phyloP scores from a whole-genome alignment of 2,797 vertebrate species.

The Eleutherodactylus coqui region DNA sequence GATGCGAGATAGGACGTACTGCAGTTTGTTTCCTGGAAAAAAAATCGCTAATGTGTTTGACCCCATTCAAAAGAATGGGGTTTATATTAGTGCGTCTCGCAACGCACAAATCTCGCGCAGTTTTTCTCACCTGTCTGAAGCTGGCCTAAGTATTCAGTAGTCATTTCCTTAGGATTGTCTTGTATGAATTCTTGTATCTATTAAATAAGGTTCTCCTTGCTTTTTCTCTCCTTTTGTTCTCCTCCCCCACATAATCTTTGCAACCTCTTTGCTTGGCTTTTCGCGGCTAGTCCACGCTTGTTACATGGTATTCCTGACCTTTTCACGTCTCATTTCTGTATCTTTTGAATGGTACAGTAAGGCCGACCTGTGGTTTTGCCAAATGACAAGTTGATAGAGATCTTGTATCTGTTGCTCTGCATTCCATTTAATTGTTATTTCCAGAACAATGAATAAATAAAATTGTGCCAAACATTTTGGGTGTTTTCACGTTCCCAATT shows the following conservation, averaged over 20 bases:
- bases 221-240: too few relatives aligned
- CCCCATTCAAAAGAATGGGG: too few relatives aligned
- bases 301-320: constrained; percentile 42
- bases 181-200: not conserved
- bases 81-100: too few relatives aligned
- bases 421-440: not conserved
- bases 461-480: not conserved
- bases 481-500: not conserved
- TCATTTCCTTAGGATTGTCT: too few relatives aligned
- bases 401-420: not conserved
- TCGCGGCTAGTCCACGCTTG: constrained; percentile 25
- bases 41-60: too few relatives aligned
- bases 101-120: too few relatives aligned
- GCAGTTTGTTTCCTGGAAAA: too few relatives aligned
- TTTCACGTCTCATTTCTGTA: constrained; percentile 35
- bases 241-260: too few relatives aligned
- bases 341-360: constrained; percentile 8
- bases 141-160: too few relatives aligned
- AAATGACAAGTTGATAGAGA: not conserved
- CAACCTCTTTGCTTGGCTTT: not conserved
- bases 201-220: not conserved
- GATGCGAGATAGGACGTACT: too few relatives aligned
- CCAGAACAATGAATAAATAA: not conserved
- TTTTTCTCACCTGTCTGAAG: too few relatives aligned
- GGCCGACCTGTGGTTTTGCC: constrained; percentile 6